phyloP scores from a whole-genome alignment of 2,113 vertebrate genomes.

The Anoplopoma fimbria region DNA sequence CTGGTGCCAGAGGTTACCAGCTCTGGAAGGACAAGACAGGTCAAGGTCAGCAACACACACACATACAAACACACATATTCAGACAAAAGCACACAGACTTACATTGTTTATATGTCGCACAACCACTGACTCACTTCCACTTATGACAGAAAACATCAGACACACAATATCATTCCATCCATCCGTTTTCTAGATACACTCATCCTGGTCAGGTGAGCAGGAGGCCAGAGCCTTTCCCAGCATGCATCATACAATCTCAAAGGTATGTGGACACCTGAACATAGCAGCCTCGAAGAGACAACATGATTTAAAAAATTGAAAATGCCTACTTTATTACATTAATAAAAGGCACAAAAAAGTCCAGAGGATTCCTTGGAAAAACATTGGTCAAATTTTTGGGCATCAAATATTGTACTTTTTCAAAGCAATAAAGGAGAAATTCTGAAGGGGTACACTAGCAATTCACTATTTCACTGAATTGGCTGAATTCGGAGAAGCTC shows the following conservation, averaged over 20 bases:
- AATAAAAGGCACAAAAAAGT: neutral
- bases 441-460: neutral
- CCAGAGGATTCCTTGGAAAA: neutral
- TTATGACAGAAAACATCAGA: slow-evolving; percentile 10
- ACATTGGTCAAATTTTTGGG: neutral
- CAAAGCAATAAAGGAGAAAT: neutral
- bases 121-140: neutral
- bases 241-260: neutral
- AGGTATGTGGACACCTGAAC: neutral
- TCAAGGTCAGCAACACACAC: slow-evolving; percentile 84
- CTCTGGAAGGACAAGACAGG: slow-evolving; percentile 94
- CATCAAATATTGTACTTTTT: neutral
- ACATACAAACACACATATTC: slow-evolving; percentile 39
- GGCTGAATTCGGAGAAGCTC: no score
- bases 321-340: neutral
- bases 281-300: neutral
- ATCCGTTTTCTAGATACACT: neutral
- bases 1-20: slow-evolving; percentile 98
- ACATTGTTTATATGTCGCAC: slow-evolving; percentile 7
- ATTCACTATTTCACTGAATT: no score
- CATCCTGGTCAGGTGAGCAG: neutral
- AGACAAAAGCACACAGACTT: slow-evolving; percentile 29
- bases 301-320: no score
- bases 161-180: neutral
- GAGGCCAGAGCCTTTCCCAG: neutral